Base-by-base conservation (phyloP, 2,888 invertebrate species). In the Eupeodes luniger region DNA sequence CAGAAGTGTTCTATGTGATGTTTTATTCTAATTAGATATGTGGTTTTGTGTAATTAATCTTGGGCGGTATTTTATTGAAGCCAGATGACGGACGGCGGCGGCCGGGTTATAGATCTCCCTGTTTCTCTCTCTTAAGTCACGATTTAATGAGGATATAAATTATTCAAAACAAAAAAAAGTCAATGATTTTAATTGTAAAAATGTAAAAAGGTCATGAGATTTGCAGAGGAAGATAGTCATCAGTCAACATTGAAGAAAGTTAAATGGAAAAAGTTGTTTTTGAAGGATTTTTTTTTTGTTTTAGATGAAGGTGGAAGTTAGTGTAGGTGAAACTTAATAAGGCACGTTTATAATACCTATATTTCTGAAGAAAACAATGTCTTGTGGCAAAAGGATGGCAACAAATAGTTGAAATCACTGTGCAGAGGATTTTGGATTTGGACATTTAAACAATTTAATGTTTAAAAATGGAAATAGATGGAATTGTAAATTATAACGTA, bases 21-120 rank as follows among this genome's bases (percentile, higher is more conserved):
- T 49, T 75, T n/a, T 10, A n/a, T 53, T 77, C 59, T 57, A 85
- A 81, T 81, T 74, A 77, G 53, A 27, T 49, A 27, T 74, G 61
- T n/a, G 16, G 76, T 64, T 85, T 69, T 85, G 27, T 19, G 66
- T 40, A 81, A 66, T 77, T 59, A 49, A 75, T 70, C 61, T 55
- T 44, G 16, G 59, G 72, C 10, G 72, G 72, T 19, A 40, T 34
- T 5, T 11, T 12, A 12, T 11, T 12, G 7, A 66, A 44, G 19
- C 5, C 12, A 49, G 34, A 49, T 27, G 34, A 66, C 4, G 27
- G 19, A 49, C 1, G 5, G 6, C 16, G 19, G 27, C 1, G 5
- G 6, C 16, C 53, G 51, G n/a, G 53, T 53, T 51, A 14, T n/a
- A 47, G 12, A 36, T 10, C 11, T 4, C 27, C 27, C 27, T 40